Percentiles rank a stretch among this genome's conserved stretches.
phyloP scores from a whole-genome alignment of 2,888 invertebrate genomes.

The Tiliacea citrago region DNA sequence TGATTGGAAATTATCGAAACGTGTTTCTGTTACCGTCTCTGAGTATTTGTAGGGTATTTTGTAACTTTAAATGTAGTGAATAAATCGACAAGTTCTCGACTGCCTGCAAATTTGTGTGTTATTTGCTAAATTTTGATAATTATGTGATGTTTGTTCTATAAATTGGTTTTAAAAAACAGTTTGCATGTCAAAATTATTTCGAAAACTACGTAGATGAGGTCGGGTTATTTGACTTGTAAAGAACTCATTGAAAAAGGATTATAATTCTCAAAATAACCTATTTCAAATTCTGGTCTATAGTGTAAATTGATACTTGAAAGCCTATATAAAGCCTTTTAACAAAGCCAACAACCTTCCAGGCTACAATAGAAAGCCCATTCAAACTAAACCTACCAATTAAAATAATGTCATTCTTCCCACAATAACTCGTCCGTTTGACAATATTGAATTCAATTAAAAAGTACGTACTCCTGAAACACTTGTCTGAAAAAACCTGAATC shows the following conservation, averaged over 20 bases:
- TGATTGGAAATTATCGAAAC: slow-evolving; percentile 3
- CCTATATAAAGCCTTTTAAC: background rate
- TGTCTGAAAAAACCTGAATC: slow-evolving; percentile 54
- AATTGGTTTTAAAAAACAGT: background rate
- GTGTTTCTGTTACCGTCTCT: background rate
- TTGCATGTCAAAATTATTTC: background rate
- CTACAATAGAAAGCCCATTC: slow-evolving; percentile 8
- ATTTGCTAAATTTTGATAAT: background rate
- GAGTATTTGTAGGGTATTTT: background rate
- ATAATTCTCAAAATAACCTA: too few species aligned
- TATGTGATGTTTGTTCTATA: background rate
- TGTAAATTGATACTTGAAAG: background rate
- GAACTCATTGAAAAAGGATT: too few species aligned
- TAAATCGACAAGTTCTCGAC: background rate
- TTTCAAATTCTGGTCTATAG: background rate
- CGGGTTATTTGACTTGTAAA: background rate
- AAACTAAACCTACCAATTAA: slow-evolving; percentile 47
- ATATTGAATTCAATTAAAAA: slow-evolving; percentile 80
- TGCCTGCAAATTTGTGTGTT: background rate
- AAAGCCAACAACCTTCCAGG: background rate
- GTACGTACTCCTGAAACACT: slow-evolving; percentile 78
- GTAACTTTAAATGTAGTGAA: background rate
- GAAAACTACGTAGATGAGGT: too few species aligned
- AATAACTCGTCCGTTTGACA: slow-evolving; percentile 62
- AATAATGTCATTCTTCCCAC: slow-evolving; percentile 52